Conservation (phyloP, 2,888 invertebrate species). For the Seira sanloemensis region DNA sequence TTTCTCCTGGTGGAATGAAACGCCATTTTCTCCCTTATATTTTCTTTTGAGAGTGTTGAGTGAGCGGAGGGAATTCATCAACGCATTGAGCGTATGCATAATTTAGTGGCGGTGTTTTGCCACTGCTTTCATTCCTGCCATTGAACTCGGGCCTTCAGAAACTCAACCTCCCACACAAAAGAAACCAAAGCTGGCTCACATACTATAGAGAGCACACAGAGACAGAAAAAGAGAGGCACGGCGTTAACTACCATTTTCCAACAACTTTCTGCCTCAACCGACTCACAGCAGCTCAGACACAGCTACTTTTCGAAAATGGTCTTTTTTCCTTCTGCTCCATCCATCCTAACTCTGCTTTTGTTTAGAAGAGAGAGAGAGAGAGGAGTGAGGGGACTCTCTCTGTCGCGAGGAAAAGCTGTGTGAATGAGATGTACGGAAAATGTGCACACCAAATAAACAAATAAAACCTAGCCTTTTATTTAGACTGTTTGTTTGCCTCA, state of each 20-base stretch:
- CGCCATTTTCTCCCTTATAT: background rate
- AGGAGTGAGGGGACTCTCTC: background rate
- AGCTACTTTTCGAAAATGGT: slow-evolving; percentile 4
- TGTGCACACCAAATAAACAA: slow-evolving; percentile 10
- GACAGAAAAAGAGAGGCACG: background rate
- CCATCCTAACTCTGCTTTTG: background rate
- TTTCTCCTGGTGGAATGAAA: background rate
- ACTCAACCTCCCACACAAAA: slow-evolving; percentile 21
- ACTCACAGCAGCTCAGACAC: background rate
- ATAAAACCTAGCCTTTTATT: slow-evolving; percentile 14
- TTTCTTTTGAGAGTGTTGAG: slow-evolving; percentile 24
- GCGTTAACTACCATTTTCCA: background rate
- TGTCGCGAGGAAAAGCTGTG: background rate
- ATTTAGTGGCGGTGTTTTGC: slow-evolving; percentile 45
- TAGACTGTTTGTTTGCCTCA: background rate
- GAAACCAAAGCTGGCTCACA: background rate
- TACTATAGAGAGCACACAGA: background rate
- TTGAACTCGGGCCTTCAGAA: background rate
- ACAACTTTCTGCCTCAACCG: background rate
- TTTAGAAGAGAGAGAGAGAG: background rate
- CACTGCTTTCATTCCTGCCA: slow-evolving; percentile 8
- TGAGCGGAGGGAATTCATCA: slow-evolving; percentile 62
- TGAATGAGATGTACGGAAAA: background rate
- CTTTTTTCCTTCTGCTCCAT: background rate
- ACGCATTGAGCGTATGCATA: slow-evolving; percentile 63